Conservation (phyloP, 2,113 vertebrate genomes). For the Podocnemis expansa region DNA sequence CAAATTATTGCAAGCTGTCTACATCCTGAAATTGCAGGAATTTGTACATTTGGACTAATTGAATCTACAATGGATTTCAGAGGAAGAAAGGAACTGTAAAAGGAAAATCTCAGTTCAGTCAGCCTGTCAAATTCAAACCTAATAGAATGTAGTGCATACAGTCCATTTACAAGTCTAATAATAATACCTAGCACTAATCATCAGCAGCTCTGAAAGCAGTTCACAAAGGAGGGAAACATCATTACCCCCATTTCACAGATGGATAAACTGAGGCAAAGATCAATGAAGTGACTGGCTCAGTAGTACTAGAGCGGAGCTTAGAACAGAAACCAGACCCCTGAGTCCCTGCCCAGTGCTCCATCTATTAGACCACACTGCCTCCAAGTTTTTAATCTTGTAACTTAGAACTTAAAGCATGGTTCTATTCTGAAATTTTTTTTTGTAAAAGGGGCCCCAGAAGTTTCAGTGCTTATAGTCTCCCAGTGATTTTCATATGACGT, state of each 20-base stretch:
- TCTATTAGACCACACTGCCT: background rate
- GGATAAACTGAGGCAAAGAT: background rate
- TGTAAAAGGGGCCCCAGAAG: background rate
- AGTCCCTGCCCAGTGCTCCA: background rate
- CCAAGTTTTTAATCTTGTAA: background rate
- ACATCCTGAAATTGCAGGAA: background rate
- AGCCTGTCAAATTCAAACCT: background rate
- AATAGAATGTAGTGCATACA: background rate
- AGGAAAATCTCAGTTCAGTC: background rate
- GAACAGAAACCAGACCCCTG: background rate
- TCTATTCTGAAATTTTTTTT: background rate
- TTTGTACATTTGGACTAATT: background rate
- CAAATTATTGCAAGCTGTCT: background rate
- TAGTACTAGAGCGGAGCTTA: background rate
- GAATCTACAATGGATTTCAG: background rate
- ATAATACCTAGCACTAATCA: background rate
- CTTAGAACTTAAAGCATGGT: background rate
- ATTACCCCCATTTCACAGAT: background rate
- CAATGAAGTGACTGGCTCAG: background rate
- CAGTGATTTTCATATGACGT: background rate
- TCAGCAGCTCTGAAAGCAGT: background rate
- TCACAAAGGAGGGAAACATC: background rate
- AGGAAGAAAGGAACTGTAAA: background rate
- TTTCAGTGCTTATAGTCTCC: background rate
- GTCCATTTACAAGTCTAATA: background rate